phyloP scores from a whole-genome alignment of 1,140 invertebrate species.

The Stenopsyche tienmushanensis region DNA sequence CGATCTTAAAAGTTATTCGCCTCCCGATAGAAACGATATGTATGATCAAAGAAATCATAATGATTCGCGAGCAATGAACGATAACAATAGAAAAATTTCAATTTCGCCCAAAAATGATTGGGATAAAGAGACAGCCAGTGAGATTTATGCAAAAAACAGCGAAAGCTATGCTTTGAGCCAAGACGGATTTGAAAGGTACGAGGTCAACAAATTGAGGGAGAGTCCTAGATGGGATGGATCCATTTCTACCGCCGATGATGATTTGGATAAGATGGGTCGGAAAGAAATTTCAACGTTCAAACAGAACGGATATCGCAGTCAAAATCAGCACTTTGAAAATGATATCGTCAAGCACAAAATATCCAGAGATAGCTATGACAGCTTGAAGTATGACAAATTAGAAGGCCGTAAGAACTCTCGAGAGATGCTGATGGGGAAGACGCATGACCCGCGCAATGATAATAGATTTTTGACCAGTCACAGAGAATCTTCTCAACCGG shows the following conservation, averaged over 20 bases:
- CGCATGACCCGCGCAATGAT: conserved; percentile 51
- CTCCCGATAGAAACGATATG: conserved; percentile 27
- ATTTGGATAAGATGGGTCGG: conserved; percentile 29
- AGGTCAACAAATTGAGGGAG: conserved; percentile 39
- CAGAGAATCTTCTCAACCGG: conserved; percentile 45
- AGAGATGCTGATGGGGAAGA: conserved; percentile 53
- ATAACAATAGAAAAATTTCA: conserved; percentile 35
- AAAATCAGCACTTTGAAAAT: conserved; percentile 24
- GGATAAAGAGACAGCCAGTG: conserved; percentile 39
- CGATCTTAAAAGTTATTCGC: conserved; percentile 32
- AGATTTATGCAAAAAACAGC: conserved; percentile 39
- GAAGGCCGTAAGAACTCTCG: conserved; percentile 53
- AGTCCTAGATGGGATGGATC: conserved; percentile 40
- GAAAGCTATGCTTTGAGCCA: conserved; percentile 41
- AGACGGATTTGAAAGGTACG: conserved; percentile 54
- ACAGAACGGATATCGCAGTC: conserved; percentile 33
- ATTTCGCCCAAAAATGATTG: conserved; percentile 38
- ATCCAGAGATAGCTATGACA: conserved; percentile 48
- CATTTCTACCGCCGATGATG: conserved; percentile 33
- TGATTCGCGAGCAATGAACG: conserved; percentile 10
- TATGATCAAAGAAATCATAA: conserved; percentile 30
- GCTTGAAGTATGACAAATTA: conserved; percentile 47
- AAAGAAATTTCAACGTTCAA: conserved; percentile 21
- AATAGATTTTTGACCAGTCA: conserved; percentile 45
- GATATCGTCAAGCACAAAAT: conserved; percentile 32